A percentile compares a stretch with the other conserved stretches of the same genome.
Evolutionary conservation across 2,797 vertebrate genomes (phyloP).

Genomic region (Malacoctenus gilli): DNA sequence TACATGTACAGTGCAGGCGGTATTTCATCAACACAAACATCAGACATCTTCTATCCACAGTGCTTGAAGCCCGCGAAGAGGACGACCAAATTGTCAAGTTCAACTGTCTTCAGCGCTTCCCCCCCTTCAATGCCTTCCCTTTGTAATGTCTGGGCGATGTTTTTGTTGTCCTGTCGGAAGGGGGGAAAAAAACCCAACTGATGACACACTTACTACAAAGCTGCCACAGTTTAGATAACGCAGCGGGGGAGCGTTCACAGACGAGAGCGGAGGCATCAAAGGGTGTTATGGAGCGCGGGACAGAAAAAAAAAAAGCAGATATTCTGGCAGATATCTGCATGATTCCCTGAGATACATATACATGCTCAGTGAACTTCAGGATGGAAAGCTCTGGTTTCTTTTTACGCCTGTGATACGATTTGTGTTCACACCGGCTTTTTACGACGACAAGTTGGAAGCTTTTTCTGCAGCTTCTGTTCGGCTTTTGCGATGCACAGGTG

Average conservation of each 20-base stretch:
- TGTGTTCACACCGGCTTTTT: conserved; percentile 10
- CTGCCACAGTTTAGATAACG: conserved; percentile 36
- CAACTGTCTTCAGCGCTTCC: conserved; percentile 18
- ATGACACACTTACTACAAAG: conserved; percentile 44
- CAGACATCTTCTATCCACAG: conserved; percentile 32
- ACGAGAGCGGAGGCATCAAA: conserved; percentile 5
- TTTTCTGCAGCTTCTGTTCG: no score
- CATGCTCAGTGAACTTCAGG: not conserved
- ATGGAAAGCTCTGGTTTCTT: not conserved
- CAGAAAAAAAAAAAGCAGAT: conserved; percentile 17
- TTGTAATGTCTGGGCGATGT: conserved; percentile 20
- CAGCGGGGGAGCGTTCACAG: conserved; percentile 10
- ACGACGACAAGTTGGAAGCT: no score
- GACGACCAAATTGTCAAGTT: conserved; percentile 38
- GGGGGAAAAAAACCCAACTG: not conserved
- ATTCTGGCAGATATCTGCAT: conserved; percentile 9
- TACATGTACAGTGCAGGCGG: not conserved
- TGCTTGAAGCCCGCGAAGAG: conserved; percentile 54
- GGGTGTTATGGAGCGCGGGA: conserved; percentile 16
- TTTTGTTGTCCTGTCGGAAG: conserved; percentile 38
- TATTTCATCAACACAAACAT: conserved; percentile 35
- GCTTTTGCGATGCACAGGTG: no score
- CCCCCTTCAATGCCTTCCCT: conserved; percentile 21
- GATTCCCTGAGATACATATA: not conserved
- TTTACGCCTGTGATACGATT: conserved; percentile 2